phyloP scores from a whole-genome alignment of 2,113 vertebrate genomes.

The Ia io region DNA sequence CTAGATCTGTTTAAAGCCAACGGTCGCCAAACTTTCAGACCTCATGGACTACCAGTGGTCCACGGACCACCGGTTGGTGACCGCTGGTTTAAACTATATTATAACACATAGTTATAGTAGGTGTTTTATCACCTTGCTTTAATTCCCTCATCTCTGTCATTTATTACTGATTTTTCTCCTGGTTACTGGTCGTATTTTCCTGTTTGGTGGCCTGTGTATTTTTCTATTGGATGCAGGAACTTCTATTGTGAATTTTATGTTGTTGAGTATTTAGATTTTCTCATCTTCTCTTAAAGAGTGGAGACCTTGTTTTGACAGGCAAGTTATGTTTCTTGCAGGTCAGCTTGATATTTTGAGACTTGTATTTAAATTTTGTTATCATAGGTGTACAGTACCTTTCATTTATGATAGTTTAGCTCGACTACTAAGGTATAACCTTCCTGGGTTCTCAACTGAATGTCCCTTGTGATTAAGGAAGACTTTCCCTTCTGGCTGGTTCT shows the following conservation, averaged over 20 bases:
- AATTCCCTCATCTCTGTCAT: not conserved
- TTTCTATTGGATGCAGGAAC: not conserved
- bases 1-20: not conserved
- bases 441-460: not conserved
- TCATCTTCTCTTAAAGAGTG: not conserved
- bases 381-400: not conserved
- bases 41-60: no score
- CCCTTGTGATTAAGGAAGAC: not conserved
- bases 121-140: not conserved
- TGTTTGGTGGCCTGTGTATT: not conserved
- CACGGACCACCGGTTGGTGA: no score
- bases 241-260: not conserved
- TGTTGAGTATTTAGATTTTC: not conserved
- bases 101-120: not conserved
- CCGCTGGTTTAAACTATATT: not conserved
- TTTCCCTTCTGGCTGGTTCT: not conserved
- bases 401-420: not conserved
- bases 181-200: not conserved
- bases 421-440: not conserved
- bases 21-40: no score
- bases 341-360: not conserved
- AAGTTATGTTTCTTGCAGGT: not conserved
- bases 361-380: not conserved
- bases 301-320: not conserved
- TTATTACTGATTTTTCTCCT: slow-evolving; percentile 4